phyloP scores from a whole-genome alignment of 2,888 invertebrate genomes.

The Apamea monoglypha region DNA sequence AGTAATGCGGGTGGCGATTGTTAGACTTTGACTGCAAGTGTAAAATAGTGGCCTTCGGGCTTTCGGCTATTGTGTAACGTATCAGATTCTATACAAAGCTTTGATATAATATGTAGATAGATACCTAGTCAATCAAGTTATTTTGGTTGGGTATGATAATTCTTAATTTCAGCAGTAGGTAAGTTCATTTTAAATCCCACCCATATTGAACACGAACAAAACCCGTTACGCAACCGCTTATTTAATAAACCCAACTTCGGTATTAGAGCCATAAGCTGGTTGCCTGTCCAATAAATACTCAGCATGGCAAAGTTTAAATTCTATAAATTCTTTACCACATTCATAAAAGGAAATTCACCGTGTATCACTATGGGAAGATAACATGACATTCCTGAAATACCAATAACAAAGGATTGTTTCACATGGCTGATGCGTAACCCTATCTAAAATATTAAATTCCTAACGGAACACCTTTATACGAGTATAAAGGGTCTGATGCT shows the following conservation, averaged over 20 bases:
- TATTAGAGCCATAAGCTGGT: constrained; percentile 10
- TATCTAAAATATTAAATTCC: constrained; percentile 56
- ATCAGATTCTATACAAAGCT: constrained; percentile 54
- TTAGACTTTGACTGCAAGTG: constrained; percentile 61
- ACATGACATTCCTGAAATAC: constrained; percentile 36
- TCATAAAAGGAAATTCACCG: constrained; percentile 42
- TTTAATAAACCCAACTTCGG: constrained; percentile 42
- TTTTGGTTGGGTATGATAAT: background rate
- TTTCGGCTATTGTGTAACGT: constrained; percentile 67
- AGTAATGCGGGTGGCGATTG: constrained; percentile 42
- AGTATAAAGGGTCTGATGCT: constrained; percentile 35
- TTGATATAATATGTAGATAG: constrained; percentile 5
- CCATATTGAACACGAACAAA: background rate
- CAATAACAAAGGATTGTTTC: constrained; percentile 26
- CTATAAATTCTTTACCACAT: constrained; percentile 28
- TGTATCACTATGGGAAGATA: constrained; percentile 17
- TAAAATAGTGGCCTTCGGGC: constrained; percentile 67
- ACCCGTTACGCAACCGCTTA: constrained; percentile 15
- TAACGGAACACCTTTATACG: constrained; percentile 42
- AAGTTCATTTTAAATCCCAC: background rate
- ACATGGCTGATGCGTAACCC: constrained; percentile 14
- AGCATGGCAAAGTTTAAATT: constrained; percentile 35
- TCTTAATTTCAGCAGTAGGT: background rate
- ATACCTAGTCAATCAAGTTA: too few relatives aligned
- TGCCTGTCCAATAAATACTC: constrained; percentile 42